Percentiles rank a stretch among this genome's conserved stretches.
Evolutionary conservation across 2,888 invertebrate species (phyloP).

Genomic region (Acleris cristana): DNA sequence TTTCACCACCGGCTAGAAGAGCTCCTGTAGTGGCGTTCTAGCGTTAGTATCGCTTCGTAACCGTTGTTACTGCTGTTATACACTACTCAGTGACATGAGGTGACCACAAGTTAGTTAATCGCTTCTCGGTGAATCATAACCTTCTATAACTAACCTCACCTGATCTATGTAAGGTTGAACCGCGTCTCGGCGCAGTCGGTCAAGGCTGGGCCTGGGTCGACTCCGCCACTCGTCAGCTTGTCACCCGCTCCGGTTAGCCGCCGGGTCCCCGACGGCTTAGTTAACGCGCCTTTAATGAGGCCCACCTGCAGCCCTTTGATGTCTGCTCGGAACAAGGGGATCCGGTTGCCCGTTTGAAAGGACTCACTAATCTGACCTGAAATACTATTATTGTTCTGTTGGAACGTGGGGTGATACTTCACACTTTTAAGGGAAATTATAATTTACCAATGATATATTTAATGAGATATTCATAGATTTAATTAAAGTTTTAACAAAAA

Average conservation of each 20-base stretch:
- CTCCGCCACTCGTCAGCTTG: background rate
- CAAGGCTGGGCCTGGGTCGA: background rate
- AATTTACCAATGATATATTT: no score
- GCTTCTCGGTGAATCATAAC: background rate
- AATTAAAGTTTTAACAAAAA: no score
- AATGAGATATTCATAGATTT: no score
- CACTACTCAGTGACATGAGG: no score
- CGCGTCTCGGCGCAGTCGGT: conserved; percentile 1
- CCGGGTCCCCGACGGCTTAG: background rate
- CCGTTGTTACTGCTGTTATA: no score
- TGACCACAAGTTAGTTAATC: background rate
- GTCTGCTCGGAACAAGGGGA: background rate
- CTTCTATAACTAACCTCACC: background rate
- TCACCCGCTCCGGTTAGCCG: background rate
- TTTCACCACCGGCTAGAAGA: no score
- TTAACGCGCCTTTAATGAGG: background rate
- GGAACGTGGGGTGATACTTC: background rate
- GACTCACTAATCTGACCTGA: background rate
- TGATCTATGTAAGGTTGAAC: background rate
- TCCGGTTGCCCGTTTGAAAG: conserved; percentile 1
- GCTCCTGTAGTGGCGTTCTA: no score
- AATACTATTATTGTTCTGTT: background rate
- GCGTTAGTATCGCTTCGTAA: no score
- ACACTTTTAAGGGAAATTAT: no score
- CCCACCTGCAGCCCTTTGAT: conserved; percentile 1